Percentiles rank a stretch among this genome's conserved stretches.
phyloP scores from a whole-genome alignment of 1,140 invertebrate species.

The Cylas formicarius region DNA sequence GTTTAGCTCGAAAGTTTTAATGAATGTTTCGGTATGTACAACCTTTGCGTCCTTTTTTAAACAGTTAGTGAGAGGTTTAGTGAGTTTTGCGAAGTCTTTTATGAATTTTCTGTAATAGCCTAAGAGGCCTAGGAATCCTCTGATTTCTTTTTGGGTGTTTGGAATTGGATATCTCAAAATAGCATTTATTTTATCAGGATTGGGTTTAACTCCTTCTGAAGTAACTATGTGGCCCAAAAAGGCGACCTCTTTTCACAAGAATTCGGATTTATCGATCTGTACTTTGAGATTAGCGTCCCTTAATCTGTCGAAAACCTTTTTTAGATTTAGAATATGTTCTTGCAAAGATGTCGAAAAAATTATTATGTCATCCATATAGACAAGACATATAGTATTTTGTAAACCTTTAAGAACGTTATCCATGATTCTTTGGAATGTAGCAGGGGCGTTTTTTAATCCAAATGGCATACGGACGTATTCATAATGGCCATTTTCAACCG shows the following conservation, averaged over 20 bases:
- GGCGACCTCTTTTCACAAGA: slow-evolving; percentile 23
- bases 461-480: slow-evolving; percentile 26
- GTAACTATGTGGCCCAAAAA: slow-evolving; percentile 21
- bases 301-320: slow-evolving; percentile 29
- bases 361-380: slow-evolving; percentile 36
- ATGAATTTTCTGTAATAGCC: slow-evolving; percentile 30
- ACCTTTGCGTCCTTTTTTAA: slow-evolving; percentile 12
- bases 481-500: slow-evolving; percentile 23
- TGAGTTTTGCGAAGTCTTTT: slow-evolving; percentile 28
- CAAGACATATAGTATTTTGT: too few species aligned
- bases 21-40: slow-evolving; percentile 32
- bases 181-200: slow-evolving; percentile 12
- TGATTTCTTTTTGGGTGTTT: slow-evolving; percentile 22
- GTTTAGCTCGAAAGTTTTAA: slow-evolving; percentile 29
- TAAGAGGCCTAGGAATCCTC: slow-evolving; percentile 16
- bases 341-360: slow-evolving; percentile 33
- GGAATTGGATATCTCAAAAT: slow-evolving; percentile 36
- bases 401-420: slow-evolving; percentile 11
- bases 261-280: slow-evolving; percentile 28
- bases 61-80: slow-evolving; percentile 26
- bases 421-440: slow-evolving; percentile 15
- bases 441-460: slow-evolving; percentile 18
- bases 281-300: slow-evolving; percentile 25
- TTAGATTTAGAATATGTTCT: slow-evolving; percentile 33
- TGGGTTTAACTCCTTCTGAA: slow-evolving; percentile 12